phyloP scores from a whole-genome alignment of 2,797 vertebrate genomes.

The Sebastes steindachneri region DNA sequence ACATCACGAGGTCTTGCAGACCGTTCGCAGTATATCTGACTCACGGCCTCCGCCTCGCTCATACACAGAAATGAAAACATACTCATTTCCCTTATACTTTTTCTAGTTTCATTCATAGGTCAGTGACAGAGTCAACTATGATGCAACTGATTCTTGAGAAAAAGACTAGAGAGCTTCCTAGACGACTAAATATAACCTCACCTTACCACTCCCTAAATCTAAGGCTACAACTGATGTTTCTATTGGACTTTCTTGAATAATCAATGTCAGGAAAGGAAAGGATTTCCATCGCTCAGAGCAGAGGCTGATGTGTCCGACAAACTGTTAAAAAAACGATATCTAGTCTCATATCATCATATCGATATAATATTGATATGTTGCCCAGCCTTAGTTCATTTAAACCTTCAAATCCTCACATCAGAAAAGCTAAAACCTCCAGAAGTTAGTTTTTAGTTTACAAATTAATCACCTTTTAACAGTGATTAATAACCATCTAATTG shows the following conservation, averaged over 20 bases:
- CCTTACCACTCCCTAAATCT: neutral
- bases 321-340: neutral
- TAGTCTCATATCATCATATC: no score
- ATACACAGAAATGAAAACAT: neutral
- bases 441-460: neutral
- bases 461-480: neutral
- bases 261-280: neutral
- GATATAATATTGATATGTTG: no score
- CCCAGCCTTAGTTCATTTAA: no score
- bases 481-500: neutral
- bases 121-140: neutral
- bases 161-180: neutral
- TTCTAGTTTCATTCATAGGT: neutral
- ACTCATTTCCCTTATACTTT: neutral
- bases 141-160: conserved; percentile 3
- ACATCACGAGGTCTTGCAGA: neutral
- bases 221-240: neutral
- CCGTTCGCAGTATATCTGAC: neutral
- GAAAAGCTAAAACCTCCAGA: neutral
- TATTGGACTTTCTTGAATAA: neutral
- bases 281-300: neutral
- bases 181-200: neutral
- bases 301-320: neutral
- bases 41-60: neutral
- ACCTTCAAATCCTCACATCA: neutral